Evolutionary conservation across 1,140 invertebrate species (phyloP).

Genomic region (Ceratosolen fusciceps): DNA sequence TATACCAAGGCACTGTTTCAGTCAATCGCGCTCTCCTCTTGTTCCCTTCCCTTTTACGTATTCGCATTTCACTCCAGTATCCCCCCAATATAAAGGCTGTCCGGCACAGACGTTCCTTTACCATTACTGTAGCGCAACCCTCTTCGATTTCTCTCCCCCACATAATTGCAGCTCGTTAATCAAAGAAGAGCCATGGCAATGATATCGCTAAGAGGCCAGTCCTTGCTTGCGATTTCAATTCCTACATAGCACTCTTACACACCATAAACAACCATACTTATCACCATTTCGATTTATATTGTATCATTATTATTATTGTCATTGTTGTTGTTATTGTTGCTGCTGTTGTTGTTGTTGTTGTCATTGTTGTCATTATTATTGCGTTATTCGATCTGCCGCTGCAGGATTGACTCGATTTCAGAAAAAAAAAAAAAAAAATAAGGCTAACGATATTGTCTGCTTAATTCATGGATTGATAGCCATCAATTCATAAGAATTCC

Average conservation of each 20-base stretch:
- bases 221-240: constrained; percentile 1
- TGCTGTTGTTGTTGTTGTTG: too few relatives aligned
- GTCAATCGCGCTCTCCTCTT: not conserved
- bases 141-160: constrained; percentile 56
- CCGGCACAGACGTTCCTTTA: constrained; percentile 44
- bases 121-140: constrained; percentile 41
- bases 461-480: too few relatives aligned
- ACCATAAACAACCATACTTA: not conserved
- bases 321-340: too few relatives aligned
- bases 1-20: not conserved
- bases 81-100: constrained; percentile 37
- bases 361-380: too few relatives aligned
- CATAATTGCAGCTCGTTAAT: constrained; percentile 57
- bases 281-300: too few relatives aligned
- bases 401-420: too few relatives aligned
- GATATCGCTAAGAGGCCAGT: not conserved
- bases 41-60: not conserved
- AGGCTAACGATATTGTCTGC: too few relatives aligned
- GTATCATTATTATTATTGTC: too few relatives aligned
- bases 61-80: not conserved
- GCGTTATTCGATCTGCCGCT: too few relatives aligned
- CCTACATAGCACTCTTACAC: not conserved
- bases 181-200: constrained; percentile 57
- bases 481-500: too few relatives aligned
- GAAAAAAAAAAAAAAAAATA: too few relatives aligned